A percentile compares a stretch with the other conserved stretches of the same genome.
Conservation (phyloP, 2,888 invertebrate species). For the Enoplolaimus lenunculus region DNA sequence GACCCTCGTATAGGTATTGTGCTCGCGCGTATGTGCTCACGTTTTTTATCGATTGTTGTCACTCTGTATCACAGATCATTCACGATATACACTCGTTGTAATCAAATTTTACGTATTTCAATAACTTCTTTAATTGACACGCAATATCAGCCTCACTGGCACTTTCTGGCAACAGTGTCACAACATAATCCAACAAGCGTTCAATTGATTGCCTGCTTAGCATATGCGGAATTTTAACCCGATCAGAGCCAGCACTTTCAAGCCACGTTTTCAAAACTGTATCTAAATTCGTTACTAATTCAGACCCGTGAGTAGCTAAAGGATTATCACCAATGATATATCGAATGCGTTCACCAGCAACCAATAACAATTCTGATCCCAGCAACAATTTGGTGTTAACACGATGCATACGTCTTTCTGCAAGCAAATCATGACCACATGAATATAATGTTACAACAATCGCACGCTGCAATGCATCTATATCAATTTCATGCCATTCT, state of each 20-base stretch:
- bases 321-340: neutral
- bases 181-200: constrained; percentile 5
- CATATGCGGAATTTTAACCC: neutral
- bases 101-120: neutral
- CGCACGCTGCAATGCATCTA: neutral
- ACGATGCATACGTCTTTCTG: neutral
- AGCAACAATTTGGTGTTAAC: neutral
- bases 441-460: constrained; percentile 4
- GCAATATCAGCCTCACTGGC: neutral
- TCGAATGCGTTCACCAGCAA: constrained; percentile 10
- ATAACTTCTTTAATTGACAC: neutral
- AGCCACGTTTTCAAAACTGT: constrained; percentile 7
- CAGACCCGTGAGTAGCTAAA: too few relatives aligned
- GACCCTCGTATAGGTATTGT: too few relatives aligned
- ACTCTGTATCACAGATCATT: too few relatives aligned
- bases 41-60: too few relatives aligned
- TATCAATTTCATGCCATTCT: neutral
- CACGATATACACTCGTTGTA: too few relatives aligned
- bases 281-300: neutral
- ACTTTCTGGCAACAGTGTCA: constrained; percentile 9
- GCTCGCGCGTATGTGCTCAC: too few relatives aligned
- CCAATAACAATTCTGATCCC: constrained; percentile 8
- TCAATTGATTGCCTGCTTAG: neutral
- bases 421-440: neutral
- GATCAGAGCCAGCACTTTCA: neutral